Percentiles rank a stretch among this genome's conserved stretches.
These are phyloP conservation scores for Argentina silus DNA, from an alignment of 2,797 vertebrate genomes.

Conservation along the genomic window DNA sequence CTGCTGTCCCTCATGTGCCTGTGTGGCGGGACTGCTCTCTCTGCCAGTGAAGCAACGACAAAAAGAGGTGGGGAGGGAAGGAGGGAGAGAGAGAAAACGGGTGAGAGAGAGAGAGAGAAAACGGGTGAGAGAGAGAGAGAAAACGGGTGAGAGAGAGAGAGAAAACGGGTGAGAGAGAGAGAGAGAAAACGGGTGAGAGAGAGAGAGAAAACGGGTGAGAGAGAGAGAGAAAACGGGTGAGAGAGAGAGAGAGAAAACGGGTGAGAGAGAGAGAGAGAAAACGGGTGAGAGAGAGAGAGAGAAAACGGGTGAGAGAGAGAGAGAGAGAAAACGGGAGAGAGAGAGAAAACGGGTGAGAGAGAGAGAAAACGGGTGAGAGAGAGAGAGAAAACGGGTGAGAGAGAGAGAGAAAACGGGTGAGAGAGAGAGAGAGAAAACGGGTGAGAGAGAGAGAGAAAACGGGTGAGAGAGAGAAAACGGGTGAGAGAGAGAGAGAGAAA, in stretches of 20 bases:
- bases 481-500: not conserved
- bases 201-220: not conserved
- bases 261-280: not conserved
- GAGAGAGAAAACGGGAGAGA: not conserved
- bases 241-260: not conserved
- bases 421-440: not conserved
- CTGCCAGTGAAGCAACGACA: constrained; percentile 23
- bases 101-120: not conserved
- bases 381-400: not conserved
- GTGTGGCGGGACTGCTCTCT: constrained; percentile 42
- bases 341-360: too few species aligned
- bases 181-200: too few species aligned
- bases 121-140: not conserved
- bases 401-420: not conserved
- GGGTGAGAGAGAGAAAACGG: not conserved
- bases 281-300: too few species aligned
- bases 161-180: not conserved
- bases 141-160: too few species aligned
- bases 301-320: not conserved
- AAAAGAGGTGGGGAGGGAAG: not conserved
- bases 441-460: not conserved
- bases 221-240: not conserved
- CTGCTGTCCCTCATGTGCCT: constrained; percentile 55
- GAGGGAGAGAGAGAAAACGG: not conserved
- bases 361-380: too few species aligned